Base-by-base conservation (phyloP, 2,797 vertebrate species). In the Mallotus villosus region DNA sequence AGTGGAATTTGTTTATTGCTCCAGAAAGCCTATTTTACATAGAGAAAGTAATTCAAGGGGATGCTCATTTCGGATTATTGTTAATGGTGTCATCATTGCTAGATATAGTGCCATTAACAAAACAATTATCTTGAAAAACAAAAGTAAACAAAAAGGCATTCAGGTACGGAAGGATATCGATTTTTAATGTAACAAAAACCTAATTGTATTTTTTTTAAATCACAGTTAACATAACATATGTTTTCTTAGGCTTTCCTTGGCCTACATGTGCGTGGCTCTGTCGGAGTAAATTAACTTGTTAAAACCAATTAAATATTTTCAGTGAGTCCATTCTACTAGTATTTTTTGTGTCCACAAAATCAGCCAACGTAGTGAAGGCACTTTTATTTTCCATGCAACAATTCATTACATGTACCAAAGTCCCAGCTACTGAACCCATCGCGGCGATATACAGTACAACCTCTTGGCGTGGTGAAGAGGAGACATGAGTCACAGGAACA, bases 1-100 rank as follows among this genome's bases (percentile, higher is more conserved):
- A 51, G 41, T 22, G 32, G 25, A 1, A 61, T 49, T 21, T 12
- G 53, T 73, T 62, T 49, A 73, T 73, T 67, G 22, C 55, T 34
- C n/a, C 37, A 32, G 25, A 53, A 61, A 68, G 9, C 25, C 34
- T 25, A 11, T 57, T 34, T 27, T 41, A 72, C 22, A 34, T n/a
- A 21, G n/a, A 22, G 29, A 46, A 70, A 62, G 7, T 21, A 12
- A 58, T 46, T 46, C 37, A 41, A 65, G 34, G 34, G 9, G 41
- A 14, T 12, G 12, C 41, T 46, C 8, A 46, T 46, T 46, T 46
- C 41, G 14, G 9, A 8, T 14, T 14, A 46, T 46, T 46, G 9
- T 11, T 37, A 1, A 37, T 8, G 9, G 34, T 2, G 0, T 22
- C 22, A 25, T 24, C 19, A 46, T 46, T 14, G 41, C 41, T 46